These are phyloP conservation scores for Physocephala rufipes DNA, from an alignment of 2,888 invertebrate species.

Conservation along the genomic window DNA sequence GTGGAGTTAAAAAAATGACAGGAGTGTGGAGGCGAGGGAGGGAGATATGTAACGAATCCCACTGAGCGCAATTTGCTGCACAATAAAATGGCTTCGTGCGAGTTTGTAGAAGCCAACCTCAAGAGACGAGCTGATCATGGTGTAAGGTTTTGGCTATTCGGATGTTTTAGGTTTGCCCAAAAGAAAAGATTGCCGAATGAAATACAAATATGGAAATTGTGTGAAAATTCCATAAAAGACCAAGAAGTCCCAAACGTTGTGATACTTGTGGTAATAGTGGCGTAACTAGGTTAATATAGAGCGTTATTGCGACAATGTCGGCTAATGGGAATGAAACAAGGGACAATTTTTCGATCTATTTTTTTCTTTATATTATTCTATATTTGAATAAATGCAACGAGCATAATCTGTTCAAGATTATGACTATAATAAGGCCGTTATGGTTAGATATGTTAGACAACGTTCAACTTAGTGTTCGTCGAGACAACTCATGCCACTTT, in stretches of 20 bases:
- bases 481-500: too few relatives aligned
- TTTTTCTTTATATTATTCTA: background rate
- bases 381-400: background rate
- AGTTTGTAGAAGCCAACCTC: background rate
- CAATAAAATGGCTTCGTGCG: background rate
- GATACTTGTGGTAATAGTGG: background rate
- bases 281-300: background rate
- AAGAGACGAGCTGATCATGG: background rate
- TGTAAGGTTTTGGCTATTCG: constrained; percentile 21
- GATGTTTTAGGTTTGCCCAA: constrained; percentile 24
- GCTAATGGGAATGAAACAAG: too few relatives aligned
- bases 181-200: constrained; percentile 18
- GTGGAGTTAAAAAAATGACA: background rate
- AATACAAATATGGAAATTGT: constrained; percentile 24
- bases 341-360: background rate
- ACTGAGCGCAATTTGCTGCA: constrained; percentile 1
- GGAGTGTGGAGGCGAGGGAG: background rate
- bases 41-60: background rate
- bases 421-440: too few relatives aligned
- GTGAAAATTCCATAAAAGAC: constrained; percentile 10
- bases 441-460: too few relatives aligned
- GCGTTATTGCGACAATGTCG: constrained; percentile 15
- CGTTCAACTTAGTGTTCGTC: too few relatives aligned
- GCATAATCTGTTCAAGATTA: background rate
- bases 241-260: background rate